A percentile compares a stretch with the other conserved stretches of the same genome.
phyloP scores from a whole-genome alignment of 2,797 vertebrate species.

The Pipistrellus kuhlii region DNA sequence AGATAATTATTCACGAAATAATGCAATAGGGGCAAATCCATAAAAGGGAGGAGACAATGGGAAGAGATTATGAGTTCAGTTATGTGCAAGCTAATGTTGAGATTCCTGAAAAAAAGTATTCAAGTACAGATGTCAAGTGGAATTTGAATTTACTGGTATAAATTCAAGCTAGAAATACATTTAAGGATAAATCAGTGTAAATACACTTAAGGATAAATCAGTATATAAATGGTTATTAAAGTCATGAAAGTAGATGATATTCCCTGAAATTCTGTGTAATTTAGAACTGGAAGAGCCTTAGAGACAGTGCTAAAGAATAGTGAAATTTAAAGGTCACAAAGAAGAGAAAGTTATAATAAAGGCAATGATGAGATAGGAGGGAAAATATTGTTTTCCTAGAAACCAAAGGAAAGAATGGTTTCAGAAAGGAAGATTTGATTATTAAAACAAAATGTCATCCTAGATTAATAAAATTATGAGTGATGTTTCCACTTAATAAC shows the following conservation, averaged over 20 bases:
- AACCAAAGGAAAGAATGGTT: neutral
- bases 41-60: neutral
- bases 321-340: constrained; percentile 26
- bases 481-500: constrained; percentile 21
- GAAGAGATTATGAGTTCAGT: neutral
- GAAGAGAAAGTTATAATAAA: neutral
- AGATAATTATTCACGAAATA: neutral
- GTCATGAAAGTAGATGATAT: constrained; percentile 64
- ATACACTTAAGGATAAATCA: constrained; percentile 28
- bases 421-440: neutral
- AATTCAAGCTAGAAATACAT: neutral
- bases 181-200: constrained; percentile 44
- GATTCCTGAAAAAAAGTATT: neutral
- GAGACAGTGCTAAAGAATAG: constrained; percentile 26
- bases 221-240: constrained; percentile 61
- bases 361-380: neutral
- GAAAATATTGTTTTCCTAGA: constrained; percentile 15
- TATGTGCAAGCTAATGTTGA: neutral
- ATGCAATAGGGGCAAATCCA: neutral
- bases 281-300: neutral
- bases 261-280: constrained; percentile 20
- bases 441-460: neutral
- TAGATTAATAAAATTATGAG: neutral
- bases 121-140: neutral
- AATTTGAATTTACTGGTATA: constrained; percentile 13